These are phyloP conservation scores for Chymomyza fuscimana DNA, from an alignment of 2,888 invertebrate genomes.

Conservation along the genomic window DNA sequence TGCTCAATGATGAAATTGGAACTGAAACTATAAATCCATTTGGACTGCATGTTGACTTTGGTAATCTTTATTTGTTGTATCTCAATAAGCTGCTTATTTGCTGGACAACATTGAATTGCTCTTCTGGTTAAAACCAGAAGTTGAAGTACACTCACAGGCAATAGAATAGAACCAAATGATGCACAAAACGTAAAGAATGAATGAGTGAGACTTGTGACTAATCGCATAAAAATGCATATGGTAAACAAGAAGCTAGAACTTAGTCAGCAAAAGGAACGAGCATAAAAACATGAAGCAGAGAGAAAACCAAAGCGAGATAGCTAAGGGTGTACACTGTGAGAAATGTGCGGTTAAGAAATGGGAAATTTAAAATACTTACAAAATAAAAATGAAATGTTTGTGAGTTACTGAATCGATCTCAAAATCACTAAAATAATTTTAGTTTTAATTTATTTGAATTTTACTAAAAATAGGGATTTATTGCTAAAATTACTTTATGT, in stretches of 20 bases:
- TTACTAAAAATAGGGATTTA: too few species aligned
- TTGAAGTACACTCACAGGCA: neutral
- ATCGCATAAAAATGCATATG: conserved; percentile 49
- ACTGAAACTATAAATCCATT: neutral
- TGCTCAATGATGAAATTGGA: neutral
- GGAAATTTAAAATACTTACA: too few species aligned
- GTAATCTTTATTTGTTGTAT: neutral
- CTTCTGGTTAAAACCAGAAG: neutral
- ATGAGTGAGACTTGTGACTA: conserved; percentile 43
- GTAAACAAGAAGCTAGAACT: conserved; percentile 10
- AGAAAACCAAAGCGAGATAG: conserved; percentile 5
- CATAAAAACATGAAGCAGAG: conserved; percentile 25
- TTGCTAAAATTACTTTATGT: too few species aligned
- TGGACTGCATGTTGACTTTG: neutral
- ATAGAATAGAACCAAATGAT: neutral
- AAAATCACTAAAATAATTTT: too few species aligned
- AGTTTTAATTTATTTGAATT: too few species aligned
- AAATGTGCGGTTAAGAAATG: too few species aligned
- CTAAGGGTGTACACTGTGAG: neutral
- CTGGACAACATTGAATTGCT: neutral
- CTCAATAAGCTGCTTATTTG: neutral
- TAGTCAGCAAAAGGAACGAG: conserved; percentile 42
- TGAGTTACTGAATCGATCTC: too few species aligned
- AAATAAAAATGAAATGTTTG: too few species aligned
- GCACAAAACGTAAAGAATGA: neutral